Base-by-base conservation (phyloP, 2,797 vertebrate genomes). In the Parauchenoglanis punctatus region DNA sequence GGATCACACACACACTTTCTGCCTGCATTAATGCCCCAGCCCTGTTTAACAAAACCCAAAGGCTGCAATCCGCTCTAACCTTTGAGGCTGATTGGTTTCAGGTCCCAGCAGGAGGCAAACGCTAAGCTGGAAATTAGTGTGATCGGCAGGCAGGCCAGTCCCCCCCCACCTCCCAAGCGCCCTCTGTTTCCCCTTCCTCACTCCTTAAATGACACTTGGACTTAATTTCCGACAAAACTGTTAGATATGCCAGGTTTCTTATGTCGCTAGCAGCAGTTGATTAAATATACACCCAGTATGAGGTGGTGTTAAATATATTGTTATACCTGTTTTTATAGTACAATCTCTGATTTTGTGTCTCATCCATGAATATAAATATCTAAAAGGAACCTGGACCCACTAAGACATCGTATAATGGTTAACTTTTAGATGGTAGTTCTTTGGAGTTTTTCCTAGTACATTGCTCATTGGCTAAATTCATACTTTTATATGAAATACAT, bases 1-100 rank as follows among this genome's bases (percentile, higher is more conserved):
- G 70, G 46, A 83, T 73, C 44, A 23, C 75, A 70, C 72, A 63
- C 80, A 65, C 23, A 28, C 17, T 58, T 40, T 35, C 40, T 35
- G 6, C 20, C 28, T 35, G 8, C 58, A 81, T 76, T 67, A 40
- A 77, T 46, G 15, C 35, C 35, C 28, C 77, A 52, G 54, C 77
- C 84, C 46, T 58, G 46, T 87, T 72, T 68, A 65, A 87, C 58
- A 85, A 84, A 90, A 73, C 31, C 52, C 59, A 78, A 46, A 70
- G 80, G 44, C 84, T 68, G 76, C 80, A 87, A 81, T 87, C 82
- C 72, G 61, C 17, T 65, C 46, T 84, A 87, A 83, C 85, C 84
- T 86, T 89, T 85, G 56, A 86, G 68, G 86, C 65, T 88, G 78
- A 84, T 90, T 84, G 49, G 77, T 88, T 88, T 86, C 31, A 68